These are phyloP conservation scores for Patella pellucida DNA, from an alignment of 2,888 invertebrate genomes.

Conservation along the genomic window DNA sequence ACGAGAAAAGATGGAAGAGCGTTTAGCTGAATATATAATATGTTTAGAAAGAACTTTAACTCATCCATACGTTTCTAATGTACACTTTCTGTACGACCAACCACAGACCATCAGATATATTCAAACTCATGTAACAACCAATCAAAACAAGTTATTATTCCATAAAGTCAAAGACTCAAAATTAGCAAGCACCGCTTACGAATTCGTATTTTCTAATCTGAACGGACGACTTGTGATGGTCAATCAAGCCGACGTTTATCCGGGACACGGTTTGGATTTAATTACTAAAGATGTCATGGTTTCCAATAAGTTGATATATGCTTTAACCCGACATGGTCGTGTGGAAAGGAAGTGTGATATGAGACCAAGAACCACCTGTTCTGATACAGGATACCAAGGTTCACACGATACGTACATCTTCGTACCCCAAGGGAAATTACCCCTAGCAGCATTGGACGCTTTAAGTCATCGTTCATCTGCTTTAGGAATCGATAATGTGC, in stretches of 20 bases:
- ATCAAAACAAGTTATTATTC: background rate
- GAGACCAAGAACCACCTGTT: background rate
- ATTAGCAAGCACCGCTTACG: background rate
- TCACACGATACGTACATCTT: conserved; percentile 15
- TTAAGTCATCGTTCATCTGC: background rate
- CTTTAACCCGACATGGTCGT: conserved; percentile 1
- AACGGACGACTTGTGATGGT: too few relatives aligned
- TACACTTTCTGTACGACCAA: too few relatives aligned
- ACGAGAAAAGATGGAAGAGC: too few relatives aligned
- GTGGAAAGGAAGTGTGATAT: conserved; percentile 7
- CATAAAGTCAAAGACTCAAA: conserved; percentile 8
- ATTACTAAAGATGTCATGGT: conserved; percentile 6
- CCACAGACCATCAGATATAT: background rate
- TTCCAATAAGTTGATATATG: conserved; percentile 1
- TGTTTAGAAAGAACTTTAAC: too few relatives aligned
- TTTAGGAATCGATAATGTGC: background rate
- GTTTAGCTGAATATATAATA: too few relatives aligned
- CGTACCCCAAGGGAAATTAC: background rate
- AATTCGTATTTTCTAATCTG: conserved; percentile 16
- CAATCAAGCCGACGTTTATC: too few relatives aligned
- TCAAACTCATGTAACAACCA: background rate
- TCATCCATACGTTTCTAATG: too few relatives aligned
- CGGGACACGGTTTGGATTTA: too few relatives aligned
- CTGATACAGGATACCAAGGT: background rate
- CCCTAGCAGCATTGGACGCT: background rate